phyloP scores from a whole-genome alignment of 30 jellyfish, hydroid and myxozoan species.

The Hydractinia symbiolongicarpus region DNA sequence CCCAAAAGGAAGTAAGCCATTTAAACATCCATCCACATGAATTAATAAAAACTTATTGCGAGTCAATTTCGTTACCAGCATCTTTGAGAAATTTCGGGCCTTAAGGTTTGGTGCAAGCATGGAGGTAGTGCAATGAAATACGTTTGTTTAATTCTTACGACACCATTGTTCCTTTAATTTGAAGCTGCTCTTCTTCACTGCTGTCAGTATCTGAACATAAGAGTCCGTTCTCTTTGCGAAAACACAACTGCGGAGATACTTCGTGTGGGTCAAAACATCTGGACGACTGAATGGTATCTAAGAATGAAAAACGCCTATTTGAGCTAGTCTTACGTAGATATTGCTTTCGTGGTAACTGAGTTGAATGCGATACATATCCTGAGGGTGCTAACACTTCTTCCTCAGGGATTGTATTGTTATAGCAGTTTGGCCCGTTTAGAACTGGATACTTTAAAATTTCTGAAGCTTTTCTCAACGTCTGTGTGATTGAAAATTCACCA shows the following conservation, averaged over 20 bases:
- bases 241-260: conserved; percentile 11
- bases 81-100: no score
- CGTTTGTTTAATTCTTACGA: not conserved
- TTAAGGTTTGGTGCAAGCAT: no score
- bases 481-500: conserved; percentile 27
- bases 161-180: conserved; percentile 1
- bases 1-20: no score
- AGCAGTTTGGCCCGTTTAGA: not conserved
- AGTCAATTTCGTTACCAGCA: no score
- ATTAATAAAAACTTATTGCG: no score
- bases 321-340: not conserved
- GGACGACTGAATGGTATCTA: conserved; percentile 12
- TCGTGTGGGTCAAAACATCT: conserved; percentile 14
- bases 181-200: conserved; percentile 9
- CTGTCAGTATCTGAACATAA: not conserved
- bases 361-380: not conserved
- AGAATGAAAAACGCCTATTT: not conserved
- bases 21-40: no score
- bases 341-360: conserved; percentile 13
- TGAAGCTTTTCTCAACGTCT: conserved; percentile 24
- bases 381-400: not conserved
- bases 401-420: not conserved
- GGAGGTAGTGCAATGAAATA: no score
- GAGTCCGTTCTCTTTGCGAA: conserved; percentile 8
- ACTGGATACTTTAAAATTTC: conserved; percentile 33